Conservation (phyloP, 2,888 invertebrate genomes). For the Dicyrtomina minuta region DNA sequence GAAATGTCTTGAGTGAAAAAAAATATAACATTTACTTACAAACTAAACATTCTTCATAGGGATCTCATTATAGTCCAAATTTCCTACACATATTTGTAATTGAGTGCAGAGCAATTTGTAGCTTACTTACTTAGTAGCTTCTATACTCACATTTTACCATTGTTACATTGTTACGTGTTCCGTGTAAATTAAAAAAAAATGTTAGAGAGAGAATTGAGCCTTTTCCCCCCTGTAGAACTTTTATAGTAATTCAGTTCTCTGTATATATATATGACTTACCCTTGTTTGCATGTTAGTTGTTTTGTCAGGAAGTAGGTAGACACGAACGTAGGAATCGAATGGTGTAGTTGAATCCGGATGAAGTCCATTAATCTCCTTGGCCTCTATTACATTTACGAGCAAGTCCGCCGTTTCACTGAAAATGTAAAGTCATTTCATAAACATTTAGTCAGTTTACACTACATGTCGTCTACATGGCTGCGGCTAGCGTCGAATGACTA, state of each 20-base stretch:
- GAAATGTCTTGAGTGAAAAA: not conserved
- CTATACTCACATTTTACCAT: no score
- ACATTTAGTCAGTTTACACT: not conserved
- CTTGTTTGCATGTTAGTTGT: slow-evolving; percentile 69
- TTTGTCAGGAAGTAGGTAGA: slow-evolving; percentile 72
- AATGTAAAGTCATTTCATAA: slow-evolving; percentile 25
- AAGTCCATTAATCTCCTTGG: slow-evolving; percentile 68
- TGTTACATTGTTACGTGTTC: not conserved
- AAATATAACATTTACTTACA: not conserved
- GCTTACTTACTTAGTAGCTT: not conserved
- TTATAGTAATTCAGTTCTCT: not conserved
- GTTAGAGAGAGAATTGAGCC: no score
- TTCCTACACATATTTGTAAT: not conserved
- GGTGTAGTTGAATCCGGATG: slow-evolving; percentile 62
- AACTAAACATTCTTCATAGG: no score
- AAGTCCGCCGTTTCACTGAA: slow-evolving; percentile 63
- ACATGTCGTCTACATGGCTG: no score
- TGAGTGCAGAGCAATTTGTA: not conserved
- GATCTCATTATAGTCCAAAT: no score
- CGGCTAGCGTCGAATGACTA: no score
- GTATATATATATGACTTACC: slow-evolving; percentile 55
- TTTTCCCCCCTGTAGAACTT: not conserved
- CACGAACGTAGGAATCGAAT: slow-evolving; percentile 73
- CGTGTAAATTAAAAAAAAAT: not conserved
- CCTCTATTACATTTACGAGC: slow-evolving; percentile 73